phyloP scores from a whole-genome alignment of 64 coral and sea anemone species.

The Pocillopora damicornis region DNA sequence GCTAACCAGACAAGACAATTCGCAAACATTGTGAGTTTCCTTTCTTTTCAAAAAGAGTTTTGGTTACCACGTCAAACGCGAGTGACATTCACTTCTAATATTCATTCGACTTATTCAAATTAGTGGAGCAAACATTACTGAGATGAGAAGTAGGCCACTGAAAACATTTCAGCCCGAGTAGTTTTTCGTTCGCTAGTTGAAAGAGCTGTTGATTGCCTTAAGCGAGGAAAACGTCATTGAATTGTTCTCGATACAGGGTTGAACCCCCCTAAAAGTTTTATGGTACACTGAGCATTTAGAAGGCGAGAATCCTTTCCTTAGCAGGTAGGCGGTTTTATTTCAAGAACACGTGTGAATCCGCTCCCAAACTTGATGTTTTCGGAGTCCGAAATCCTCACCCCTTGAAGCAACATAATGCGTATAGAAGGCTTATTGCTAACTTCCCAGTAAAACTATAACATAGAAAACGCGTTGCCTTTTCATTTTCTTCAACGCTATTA shows the following conservation, averaged over 20 bases:
- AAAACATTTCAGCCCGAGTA: conserved; percentile 14
- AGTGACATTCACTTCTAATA: conserved; percentile 62
- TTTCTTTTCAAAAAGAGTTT: conserved; percentile 29
- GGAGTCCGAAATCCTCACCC: not conserved
- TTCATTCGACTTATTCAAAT: conserved; percentile 77
- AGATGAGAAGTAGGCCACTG: conserved; percentile 34
- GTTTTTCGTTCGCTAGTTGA: not conserved
- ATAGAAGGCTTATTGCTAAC: no score
- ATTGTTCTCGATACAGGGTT: no score
- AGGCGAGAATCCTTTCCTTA: not conserved
- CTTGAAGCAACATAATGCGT: not conserved
- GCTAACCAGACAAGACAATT: conserved; percentile 41
- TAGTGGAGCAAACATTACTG: conserved; percentile 64
- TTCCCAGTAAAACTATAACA: no score
- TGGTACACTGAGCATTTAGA: not conserved
- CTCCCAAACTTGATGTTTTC: not conserved
- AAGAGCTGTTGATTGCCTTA: conserved; percentile 4
- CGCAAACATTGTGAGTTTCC: conserved; percentile 36
- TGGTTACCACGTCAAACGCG: conserved; percentile 57
- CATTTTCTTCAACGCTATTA: no score
- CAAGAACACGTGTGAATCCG: not conserved
- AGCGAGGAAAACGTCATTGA: not conserved
- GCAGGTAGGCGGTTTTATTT: conserved; percentile 6
- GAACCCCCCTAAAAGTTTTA: not conserved
- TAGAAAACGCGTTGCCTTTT: no score